Base-by-base conservation (phyloP, 1,140 invertebrate genomes). In the Euwallacea fornicatus region DNA sequence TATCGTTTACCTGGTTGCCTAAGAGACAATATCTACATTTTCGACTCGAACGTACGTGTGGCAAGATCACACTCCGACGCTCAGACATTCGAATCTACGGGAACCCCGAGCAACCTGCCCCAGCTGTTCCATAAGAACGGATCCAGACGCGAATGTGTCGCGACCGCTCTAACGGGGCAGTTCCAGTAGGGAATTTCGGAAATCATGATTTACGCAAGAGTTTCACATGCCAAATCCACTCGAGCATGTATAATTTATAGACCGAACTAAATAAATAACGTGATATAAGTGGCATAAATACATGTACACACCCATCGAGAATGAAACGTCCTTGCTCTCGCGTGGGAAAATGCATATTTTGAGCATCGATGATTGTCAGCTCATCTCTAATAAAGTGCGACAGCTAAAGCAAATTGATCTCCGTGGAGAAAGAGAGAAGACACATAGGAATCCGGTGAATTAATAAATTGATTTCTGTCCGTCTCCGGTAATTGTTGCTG, bases 401-500 rank as follows among this genome's bases (percentile, higher is more conserved):
- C 46, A 10, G 46, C 46, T 50, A 50, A 50, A 50, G 13, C 9
- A 50, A 50, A 13, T 50, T 50, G 46, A 33, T 33, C 21, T 33
- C 21, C 21, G 21, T 33, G 21, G 21, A 33, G 21, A 11, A 50
- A 13, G 46, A 50, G 46, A 50, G 9, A 11, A 11, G 46, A 50
- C 46, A 50, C 46, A 50, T 50, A 13, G 46, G 46, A 50, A 50
- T 50, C 46, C 46, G 46, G 9, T 46, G 56, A 58, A 66, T 56
- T 56, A 66, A 68, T 60, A 60, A 56, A 68, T 68, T 47, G 66
- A 68, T 68, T 60, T 60, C 66, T 60, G 42, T 41, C 42, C 53
- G 41, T 41, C 44, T 11, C 13, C 46, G 46, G 64, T 55, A 66
- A 66, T 66, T 66, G 64, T 66, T 56, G 33, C 50, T 55, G 55